Evolutionary conservation across 2,113 vertebrate species (phyloP), one percentile per base, ranked within the genome.

Genomic region (Crocuta crocuta): DNA sequence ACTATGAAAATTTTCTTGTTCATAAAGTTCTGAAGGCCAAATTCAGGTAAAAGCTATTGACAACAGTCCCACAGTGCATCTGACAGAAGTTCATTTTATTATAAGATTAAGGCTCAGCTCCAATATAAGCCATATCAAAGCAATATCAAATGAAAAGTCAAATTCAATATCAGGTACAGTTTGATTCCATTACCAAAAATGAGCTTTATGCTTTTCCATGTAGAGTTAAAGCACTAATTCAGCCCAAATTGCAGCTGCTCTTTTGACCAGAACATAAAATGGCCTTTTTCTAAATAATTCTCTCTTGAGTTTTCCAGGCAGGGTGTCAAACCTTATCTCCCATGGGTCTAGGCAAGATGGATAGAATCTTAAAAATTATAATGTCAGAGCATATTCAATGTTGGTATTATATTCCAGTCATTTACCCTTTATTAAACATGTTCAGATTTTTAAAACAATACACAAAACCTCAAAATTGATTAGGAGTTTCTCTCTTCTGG

Each of bases 211-310:
- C 94, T 98, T 98, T 98, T 97, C 97, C 95, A 94, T 76, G 89
- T 98, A 98, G 95, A 98, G 91, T 96, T 98, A 98, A 98, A 99
- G 91, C 94, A 98, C 98, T 98, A 98, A 96, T 88, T 96, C 97
- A 98, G 97, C 98, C 98, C 65, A 98, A 99, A 98, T 98, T 98
- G 97, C 98, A 98, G 97, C 98, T 99, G 98, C 96, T 99, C 98
- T 98, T 99, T 98, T 98, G 98, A 99, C 98, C 96, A 98, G 98
- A 98, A 98, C 97, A 98, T 98, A 98, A 98, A 98, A 98, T 98
- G 98, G 98, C 98, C 98, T 91, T 84, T 97, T 96, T 98, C 98
- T 98, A 98, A 97, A 97, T 97, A 98, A 99, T 98, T 98, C 97
- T 91, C 98, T 96, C 68, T 78, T 78, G 96, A 90, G 96, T 97